A percentile compares a stretch with the other conserved stretches of the same genome.
Conservation (phyloP, 2,888 invertebrate species). For the Vandiemenella viatica region DNA sequence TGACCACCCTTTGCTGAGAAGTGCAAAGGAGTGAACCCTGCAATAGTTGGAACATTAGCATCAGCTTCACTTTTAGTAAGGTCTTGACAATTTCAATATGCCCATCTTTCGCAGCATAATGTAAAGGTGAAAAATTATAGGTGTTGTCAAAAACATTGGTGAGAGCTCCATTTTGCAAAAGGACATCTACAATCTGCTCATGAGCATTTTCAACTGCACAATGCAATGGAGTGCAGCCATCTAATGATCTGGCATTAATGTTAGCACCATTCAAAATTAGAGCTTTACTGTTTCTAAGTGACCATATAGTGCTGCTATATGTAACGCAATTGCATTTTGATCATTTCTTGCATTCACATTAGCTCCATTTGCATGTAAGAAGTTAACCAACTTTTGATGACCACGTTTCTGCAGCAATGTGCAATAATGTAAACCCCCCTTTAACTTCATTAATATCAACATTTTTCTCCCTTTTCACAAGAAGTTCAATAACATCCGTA, state of each 20-base stretch:
- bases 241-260: conserved; percentile 11
- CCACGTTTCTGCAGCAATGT: conserved; percentile 12
- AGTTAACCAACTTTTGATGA: conserved; percentile 13
- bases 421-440: conserved; percentile 9
- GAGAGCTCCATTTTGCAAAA: too few relatives aligned
- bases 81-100: conserved; percentile 2
- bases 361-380: conserved; percentile 14
- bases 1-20: conserved; percentile 4
- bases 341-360: too few relatives aligned
- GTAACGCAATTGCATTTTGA: conserved; percentile 16
- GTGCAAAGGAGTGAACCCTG: conserved; percentile 5
- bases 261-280: conserved; percentile 12
- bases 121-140: conserved; percentile 2
- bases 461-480: not conserved
- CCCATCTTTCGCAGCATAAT: conserved; percentile 5
- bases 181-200: conserved; percentile 4
- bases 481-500: not conserved
- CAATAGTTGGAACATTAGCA: conserved; percentile 3
- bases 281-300: conserved; percentile 6
- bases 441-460: not conserved
- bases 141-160: not conserved
- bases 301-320: conserved; percentile 10
- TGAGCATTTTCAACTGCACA: conserved; percentile 3
- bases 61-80: conserved; percentile 2
- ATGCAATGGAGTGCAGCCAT: conserved; percentile 14